Evolutionary conservation across 2,888 invertebrate genomes (phyloP).

Genomic region (Drosophila infuscata): DNA sequence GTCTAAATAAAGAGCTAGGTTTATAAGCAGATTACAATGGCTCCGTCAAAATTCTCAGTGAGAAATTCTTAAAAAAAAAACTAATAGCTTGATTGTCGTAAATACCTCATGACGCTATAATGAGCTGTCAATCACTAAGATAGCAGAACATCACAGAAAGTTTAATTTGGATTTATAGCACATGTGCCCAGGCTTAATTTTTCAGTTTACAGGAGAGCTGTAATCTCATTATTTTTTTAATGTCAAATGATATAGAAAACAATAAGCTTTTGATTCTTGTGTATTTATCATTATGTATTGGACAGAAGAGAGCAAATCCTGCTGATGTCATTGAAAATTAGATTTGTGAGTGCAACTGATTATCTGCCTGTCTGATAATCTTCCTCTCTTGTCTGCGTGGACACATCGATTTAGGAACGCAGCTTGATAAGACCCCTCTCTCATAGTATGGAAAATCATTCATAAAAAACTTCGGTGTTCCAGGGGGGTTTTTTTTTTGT

Average conservation of each 20-base stretch:
- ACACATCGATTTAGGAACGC: not conserved
- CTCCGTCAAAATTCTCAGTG: too few relatives aligned
- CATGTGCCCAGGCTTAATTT: constrained; percentile 1
- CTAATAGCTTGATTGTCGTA: not conserved
- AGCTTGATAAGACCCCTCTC: not conserved
- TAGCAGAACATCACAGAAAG: constrained; percentile 8
- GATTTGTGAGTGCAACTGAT: not conserved
- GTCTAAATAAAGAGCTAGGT: not conserved
- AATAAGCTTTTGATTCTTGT: not conserved
- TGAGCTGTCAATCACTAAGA: constrained; percentile 17
- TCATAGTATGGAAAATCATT: constrained; percentile 5
- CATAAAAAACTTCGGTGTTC: constrained; percentile 3
- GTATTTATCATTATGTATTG: not conserved
- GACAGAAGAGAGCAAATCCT: not conserved
- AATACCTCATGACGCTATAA: not conserved
- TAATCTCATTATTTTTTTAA: not conserved
- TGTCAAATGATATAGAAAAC: not conserved
- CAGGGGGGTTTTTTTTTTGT: not conserved
- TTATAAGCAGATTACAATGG: not conserved
- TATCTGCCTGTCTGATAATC: not conserved
- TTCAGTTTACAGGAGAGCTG: not conserved
- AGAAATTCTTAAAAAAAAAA: not conserved
- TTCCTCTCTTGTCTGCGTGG: not conserved
- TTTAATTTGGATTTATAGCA: not conserved
- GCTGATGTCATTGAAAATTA: not conserved